Percentiles rank a stretch among this genome's conserved stretches.
phyloP scores from a whole-genome alignment of 2,797 vertebrate species.

The Typhlichthys eigenmanni region DNA sequence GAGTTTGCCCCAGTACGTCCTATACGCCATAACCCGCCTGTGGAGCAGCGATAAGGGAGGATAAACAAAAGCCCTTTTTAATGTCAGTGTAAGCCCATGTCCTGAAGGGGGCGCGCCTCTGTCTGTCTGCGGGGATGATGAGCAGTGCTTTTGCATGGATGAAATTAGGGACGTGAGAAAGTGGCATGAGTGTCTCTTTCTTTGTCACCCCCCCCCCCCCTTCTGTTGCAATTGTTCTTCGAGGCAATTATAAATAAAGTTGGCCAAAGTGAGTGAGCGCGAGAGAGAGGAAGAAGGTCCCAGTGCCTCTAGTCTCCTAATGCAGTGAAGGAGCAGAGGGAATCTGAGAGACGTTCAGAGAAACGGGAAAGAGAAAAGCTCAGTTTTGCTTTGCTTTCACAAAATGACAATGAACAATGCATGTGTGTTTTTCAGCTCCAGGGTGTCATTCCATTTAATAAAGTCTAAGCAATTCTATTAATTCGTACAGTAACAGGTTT shows the following conservation, averaged over 20 bases:
- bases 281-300: constrained; percentile 24
- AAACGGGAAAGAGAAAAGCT: constrained; percentile 3
- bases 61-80: constrained; percentile 78
- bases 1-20: constrained; percentile 47
- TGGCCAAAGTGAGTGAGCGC: constrained; percentile 11
- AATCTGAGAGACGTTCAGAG: constrained; percentile 8
- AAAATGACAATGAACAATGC: constrained; percentile 14
- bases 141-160: constrained; percentile 7
- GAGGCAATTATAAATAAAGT: not conserved
- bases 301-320: constrained; percentile 35
- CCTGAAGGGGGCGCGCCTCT: constrained; percentile 61
- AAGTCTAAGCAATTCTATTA: too few species aligned
- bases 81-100: constrained; percentile 73
- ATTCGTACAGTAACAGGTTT: too few species aligned
- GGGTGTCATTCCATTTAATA: not conserved
- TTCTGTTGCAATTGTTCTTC: too few species aligned
- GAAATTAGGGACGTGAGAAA: constrained; percentile 20
- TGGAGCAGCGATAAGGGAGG: constrained; percentile 69
- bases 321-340: constrained; percentile 36
- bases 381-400: constrained; percentile 25
- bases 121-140: constrained; percentile 8
- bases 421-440: constrained; percentile 19
- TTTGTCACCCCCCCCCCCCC: too few species aligned
- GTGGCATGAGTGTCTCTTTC: constrained; percentile 23
- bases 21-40: constrained; percentile 63